Evolutionary conservation across 1,140 invertebrate species (phyloP), one percentile per base, ranked within the genome.

Genomic region (Leguminivora glycinivorella): DNA sequence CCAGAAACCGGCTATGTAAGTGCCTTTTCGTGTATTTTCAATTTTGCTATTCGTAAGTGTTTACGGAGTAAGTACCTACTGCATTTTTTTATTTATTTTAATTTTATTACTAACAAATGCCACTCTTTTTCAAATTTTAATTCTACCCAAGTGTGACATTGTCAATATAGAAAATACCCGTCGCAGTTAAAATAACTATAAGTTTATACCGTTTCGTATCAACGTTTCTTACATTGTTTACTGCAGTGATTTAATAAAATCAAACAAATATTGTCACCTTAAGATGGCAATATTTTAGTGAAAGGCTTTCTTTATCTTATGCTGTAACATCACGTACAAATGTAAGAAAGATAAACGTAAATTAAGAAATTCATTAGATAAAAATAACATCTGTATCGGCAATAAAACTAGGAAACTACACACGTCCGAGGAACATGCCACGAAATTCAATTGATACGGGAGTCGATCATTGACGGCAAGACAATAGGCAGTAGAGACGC

Each of bases 1-100:
- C 81, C 83, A 87, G 74, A 88, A 87, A 74, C 68, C 73, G 47
- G 63, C 79, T 81, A 71, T 78, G 75, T 76, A 75, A 73, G 74
- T 77, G 63, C 7, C 19, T 22, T 22, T 52, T 52, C 40, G n/a
- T n/a, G n/a, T 67, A 70, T 72, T 67, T 70, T 69, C 52, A 56
- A 70, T 60, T 70, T 60, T n/a, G n/a, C 1, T 68, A 56, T 60
- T 68, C n/a, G 43, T 47, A 47, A 10, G 47, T 22, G 47, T 10
- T 52, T 52, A 22, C 5, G 4, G n/a, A 22, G 17, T 52, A 9
- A 38, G 34, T 38, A 38, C 26, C 26, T 43, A 43, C 19, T 9
- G 7, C 19, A 52, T 9, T 52, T 22, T 52, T 52, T n/a, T 17
- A 43, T 52, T 52, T 52, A 22, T 22, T 22, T 9, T 1, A 22